phyloP scores from a whole-genome alignment of 2,888 invertebrate genomes.

The Hyalella azteca region DNA sequence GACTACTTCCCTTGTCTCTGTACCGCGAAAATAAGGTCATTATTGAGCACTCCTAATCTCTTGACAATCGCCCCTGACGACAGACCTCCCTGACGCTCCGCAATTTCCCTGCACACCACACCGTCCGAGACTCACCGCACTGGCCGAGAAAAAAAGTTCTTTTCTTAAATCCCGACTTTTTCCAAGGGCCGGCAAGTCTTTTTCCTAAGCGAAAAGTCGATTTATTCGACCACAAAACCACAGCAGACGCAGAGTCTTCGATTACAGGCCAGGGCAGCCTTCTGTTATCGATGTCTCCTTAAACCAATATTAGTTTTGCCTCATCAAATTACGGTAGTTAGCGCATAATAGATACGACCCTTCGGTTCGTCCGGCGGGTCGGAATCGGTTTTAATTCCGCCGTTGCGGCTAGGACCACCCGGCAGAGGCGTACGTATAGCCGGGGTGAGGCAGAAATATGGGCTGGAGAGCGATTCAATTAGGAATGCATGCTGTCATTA shows the following conservation, averaged over 20 bases:
- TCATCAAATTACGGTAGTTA: background rate
- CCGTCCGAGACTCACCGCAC: background rate
- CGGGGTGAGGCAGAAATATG: background rate
- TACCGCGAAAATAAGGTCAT: no score
- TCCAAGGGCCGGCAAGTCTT: background rate
- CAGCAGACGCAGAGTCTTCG: constrained; percentile 24
- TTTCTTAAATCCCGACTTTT: constrained; percentile 5
- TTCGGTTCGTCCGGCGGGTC: background rate
- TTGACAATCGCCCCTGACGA: no score
- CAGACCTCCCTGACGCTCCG: constrained; percentile 22
- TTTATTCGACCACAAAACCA: constrained; percentile 23
- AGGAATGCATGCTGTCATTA: background rate
- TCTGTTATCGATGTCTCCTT: constrained; percentile 26
- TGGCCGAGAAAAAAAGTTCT: background rate
- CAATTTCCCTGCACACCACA: background rate
- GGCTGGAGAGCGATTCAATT: background rate
- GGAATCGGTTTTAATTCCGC: no score
- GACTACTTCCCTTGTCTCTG: no score
- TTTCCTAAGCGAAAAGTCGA: background rate
- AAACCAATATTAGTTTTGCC: constrained; percentile 16
- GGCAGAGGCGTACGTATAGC: no score
- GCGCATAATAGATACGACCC: background rate
- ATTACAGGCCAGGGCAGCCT: background rate
- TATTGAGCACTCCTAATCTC: no score
- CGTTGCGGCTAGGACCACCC: no score